A percentile compares a stretch with the other conserved stretches of the same genome.
These are phyloP conservation scores for Cybosia mesomella DNA, from an alignment of 2,888 invertebrate genomes.

Conservation along the genomic window DNA sequence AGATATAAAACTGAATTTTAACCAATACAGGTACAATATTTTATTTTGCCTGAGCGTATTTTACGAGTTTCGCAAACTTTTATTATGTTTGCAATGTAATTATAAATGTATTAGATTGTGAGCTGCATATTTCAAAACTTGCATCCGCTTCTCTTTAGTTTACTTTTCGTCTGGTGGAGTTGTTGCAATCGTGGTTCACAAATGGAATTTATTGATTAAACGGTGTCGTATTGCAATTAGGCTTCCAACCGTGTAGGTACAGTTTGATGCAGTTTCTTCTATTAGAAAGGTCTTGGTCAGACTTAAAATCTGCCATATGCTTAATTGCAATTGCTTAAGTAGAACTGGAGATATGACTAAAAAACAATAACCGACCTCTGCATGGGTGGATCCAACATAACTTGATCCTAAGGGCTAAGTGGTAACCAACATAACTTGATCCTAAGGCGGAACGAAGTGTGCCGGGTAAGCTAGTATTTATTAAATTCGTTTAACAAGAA, in stretches of 20 bases:
- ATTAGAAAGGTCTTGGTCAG: too few relatives aligned
- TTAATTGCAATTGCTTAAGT: too few relatives aligned
- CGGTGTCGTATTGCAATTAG: not conserved
- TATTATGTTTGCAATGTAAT: constrained; percentile 23
- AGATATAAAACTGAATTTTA: not conserved
- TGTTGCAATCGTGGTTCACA: not conserved
- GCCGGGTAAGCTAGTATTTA: too few relatives aligned
- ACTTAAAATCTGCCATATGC: too few relatives aligned
- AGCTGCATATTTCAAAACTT: constrained; percentile 12
- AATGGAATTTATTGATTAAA: constrained; percentile 2
- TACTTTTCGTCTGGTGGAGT: not conserved
- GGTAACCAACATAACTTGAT: too few relatives aligned
- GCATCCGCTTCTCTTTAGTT: constrained; percentile 14
- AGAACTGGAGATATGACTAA: too few relatives aligned
- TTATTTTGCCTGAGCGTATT: constrained; percentile 12
- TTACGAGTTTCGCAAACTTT: constrained; percentile 21
- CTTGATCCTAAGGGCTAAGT: too few relatives aligned
- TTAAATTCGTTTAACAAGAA: too few relatives aligned
- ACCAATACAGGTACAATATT: not conserved
- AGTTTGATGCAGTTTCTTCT: not conserved
- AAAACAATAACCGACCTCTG: too few relatives aligned
- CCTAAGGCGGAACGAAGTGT: too few relatives aligned
- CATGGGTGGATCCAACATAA: too few relatives aligned
- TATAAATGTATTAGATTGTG: constrained; percentile 23
- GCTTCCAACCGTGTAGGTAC: not conserved